A percentile compares a stretch with the other conserved stretches of the same genome.
Conservation (phyloP, 2,797 vertebrate genomes). For the Calcarius lapponicus region DNA sequence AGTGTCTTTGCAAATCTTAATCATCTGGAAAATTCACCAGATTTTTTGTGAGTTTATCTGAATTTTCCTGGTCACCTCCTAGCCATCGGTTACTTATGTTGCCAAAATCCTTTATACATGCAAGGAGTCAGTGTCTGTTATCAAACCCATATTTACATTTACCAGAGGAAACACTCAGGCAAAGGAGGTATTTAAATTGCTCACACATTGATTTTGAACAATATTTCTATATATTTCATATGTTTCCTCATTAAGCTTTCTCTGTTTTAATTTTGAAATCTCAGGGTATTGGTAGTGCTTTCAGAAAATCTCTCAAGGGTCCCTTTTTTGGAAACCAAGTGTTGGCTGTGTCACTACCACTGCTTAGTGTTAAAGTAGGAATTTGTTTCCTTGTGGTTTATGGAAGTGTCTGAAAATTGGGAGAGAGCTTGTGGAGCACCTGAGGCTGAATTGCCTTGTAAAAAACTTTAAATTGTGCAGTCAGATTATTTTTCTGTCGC, state of each 20-base stretch:
- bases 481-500: background rate
- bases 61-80: background rate
- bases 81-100: background rate
- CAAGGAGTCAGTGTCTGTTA: background rate
- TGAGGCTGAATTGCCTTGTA: background rate
- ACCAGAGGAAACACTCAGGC: background rate
- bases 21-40: background rate
- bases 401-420: background rate
- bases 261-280: background rate
- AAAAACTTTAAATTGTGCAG: background rate
- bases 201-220: background rate
- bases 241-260: background rate
- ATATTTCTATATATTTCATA: background rate
- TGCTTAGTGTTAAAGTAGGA: background rate
- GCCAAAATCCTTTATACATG: background rate
- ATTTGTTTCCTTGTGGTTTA: background rate
- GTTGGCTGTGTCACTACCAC: background rate
- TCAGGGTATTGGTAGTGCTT: background rate
- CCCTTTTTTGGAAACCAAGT: background rate
- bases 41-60: background rate
- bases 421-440: background rate
- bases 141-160: background rate
- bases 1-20: background rate
- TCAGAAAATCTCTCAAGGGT: background rate
- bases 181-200: background rate